A percentile compares a stretch with the other conserved stretches of the same genome.
Conservation (phyloP, 2,113 vertebrate species). For the Agapornis roseicollis region DNA sequence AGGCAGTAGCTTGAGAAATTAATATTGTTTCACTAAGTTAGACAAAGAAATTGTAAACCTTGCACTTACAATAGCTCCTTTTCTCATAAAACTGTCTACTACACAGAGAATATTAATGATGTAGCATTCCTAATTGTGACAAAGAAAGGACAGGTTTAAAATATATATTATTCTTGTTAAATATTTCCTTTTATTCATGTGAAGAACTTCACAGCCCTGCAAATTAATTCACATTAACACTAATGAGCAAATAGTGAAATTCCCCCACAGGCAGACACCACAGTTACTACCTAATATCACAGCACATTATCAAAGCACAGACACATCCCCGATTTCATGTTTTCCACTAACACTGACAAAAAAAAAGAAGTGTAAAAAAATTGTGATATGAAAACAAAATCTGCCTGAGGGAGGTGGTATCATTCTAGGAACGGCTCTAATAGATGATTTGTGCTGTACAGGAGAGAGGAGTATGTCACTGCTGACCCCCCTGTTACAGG, state of each 20-base stretch:
- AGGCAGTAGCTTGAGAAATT: slow-evolving; percentile 22
- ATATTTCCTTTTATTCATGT: not conserved
- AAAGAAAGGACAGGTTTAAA: not conserved
- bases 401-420: not conserved
- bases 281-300: not conserved
- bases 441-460: not conserved
- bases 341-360: not conserved
- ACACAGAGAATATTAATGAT: not conserved
- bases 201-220: not conserved
- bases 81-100: slow-evolving; percentile 4
- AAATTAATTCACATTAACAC: not conserved
- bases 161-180: not conserved
- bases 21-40: slow-evolving; percentile 30
- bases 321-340: not conserved
- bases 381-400: not conserved
- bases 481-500: not conserved
- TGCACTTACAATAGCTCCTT: not conserved
- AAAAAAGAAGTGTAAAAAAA: not conserved
- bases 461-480: not conserved
- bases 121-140: not conserved
- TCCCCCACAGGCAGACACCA: not conserved
- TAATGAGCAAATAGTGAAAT: not conserved
- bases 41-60: slow-evolving; percentile 1
- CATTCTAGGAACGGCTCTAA: not conserved
- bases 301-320: not conserved